Evolutionary conservation across 2,113 vertebrate species (phyloP).

Genomic region (Nipponia nippon): DNA sequence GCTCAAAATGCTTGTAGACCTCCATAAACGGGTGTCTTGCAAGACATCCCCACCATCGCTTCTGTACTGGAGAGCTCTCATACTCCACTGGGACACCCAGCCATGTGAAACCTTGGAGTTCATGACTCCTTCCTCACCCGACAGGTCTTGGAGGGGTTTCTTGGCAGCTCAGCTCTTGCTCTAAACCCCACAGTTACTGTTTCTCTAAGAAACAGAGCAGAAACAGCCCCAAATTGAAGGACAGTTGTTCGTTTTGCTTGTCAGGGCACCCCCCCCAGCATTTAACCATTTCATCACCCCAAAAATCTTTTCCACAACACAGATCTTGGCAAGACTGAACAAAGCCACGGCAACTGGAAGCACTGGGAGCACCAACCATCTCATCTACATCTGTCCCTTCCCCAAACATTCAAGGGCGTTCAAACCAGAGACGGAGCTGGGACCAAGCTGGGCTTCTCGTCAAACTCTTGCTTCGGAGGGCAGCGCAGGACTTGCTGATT

Average conservation of each 20-base stretch:
- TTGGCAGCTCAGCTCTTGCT: not conserved
- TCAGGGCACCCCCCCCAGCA: not conserved
- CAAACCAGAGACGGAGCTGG: not conserved
- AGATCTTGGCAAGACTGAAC: not conserved
- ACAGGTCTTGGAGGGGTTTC: not conserved
- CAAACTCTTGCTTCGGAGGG: not conserved
- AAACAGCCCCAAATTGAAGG: not conserved
- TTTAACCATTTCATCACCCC: not conserved
- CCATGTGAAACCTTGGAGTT: not conserved
- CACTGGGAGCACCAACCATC: not conserved
- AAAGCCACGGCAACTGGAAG: not conserved
- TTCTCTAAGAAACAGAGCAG: not conserved
- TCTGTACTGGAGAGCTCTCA: not conserved
- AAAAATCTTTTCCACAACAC: not conserved
- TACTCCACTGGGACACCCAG: not conserved
- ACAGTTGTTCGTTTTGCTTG: not conserved
- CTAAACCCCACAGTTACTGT: not conserved
- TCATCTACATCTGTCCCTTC: not conserved
- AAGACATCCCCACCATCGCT: not conserved
- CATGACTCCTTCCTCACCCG: not conserved
- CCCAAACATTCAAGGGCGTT: fast-evolving
- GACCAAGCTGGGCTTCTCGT: not conserved
- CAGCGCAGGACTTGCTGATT: not conserved
- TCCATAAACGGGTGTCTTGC: not conserved
- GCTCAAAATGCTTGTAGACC: not conserved